Evolutionary conservation across 2,113 vertebrate genomes (phyloP).

Genomic region (Paracanthobrama guichenoti): DNA sequence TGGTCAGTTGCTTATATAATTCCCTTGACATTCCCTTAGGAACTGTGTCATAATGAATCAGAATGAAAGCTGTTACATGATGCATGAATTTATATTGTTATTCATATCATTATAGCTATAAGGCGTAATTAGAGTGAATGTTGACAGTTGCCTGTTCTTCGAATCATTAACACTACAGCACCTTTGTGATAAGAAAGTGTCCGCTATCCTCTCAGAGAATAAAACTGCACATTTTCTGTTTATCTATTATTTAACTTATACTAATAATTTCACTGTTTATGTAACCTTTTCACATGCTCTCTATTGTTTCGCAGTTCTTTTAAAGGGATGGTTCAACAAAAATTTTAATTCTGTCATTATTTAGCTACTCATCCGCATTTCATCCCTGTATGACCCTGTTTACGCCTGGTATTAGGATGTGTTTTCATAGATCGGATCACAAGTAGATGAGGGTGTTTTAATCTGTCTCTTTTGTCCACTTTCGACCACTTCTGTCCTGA

Average conservation of each 20-base stretch:
- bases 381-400: too few relatives aligned
- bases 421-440: too few relatives aligned
- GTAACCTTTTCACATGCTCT: neutral
- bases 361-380: neutral
- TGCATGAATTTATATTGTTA: neutral
- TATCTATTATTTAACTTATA: neutral
- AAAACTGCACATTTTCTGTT: neutral
- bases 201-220: neutral
- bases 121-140: slow-evolving; percentile 5
- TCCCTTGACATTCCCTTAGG: neutral
- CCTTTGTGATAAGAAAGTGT: neutral
- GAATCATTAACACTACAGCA: neutral
- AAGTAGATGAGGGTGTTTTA: too few relatives aligned
- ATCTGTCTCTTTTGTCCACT: too few relatives aligned
- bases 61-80: neutral
- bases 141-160: neutral
- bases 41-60: neutral
- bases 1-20: slow-evolving; percentile 71
- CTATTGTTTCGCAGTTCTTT: slow-evolving; percentile 1
- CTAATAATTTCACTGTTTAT: neutral
- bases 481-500: too few relatives aligned
- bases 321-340: neutral
- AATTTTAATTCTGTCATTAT: neutral
- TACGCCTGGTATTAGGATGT: too few relatives aligned
- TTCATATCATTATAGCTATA: neutral